A percentile compares a stretch with the other conserved stretches of the same genome.
Conservation (phyloP, 2,797 vertebrate genomes). For the Characodon lateralis region DNA sequence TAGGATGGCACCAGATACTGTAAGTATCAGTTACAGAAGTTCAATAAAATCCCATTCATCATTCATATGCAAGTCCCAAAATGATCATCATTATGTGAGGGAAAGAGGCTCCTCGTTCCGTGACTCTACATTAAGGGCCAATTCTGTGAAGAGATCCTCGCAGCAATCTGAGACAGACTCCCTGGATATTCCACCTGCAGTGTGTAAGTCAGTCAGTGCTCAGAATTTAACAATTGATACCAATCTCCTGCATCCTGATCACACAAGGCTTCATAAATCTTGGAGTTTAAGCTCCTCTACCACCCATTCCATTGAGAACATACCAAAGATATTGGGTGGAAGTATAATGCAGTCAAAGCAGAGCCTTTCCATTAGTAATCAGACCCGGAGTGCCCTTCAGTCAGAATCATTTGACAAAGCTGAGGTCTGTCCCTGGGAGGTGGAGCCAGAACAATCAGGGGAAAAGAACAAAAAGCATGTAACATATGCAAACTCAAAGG, state of each 20-base stretch:
- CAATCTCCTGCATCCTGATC: slow-evolving; percentile 78
- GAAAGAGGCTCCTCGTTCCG: slow-evolving; percentile 67
- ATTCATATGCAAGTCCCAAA: slow-evolving; percentile 79
- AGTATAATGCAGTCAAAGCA: slow-evolving; percentile 57
- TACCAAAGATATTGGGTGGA: slow-evolving; percentile 59
- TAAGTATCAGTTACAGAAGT: slow-evolving; percentile 71
- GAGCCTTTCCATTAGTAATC: slow-evolving; percentile 74
- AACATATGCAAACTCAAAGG: slow-evolving; percentile 80
- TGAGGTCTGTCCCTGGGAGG: slow-evolving; percentile 74
- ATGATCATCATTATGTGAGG: slow-evolving; percentile 74
- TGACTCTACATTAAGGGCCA: slow-evolving; percentile 75
- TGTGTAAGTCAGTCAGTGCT: slow-evolving; percentile 91
- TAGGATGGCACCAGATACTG: slow-evolving; percentile 54
- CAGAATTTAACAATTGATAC: slow-evolving; percentile 86
- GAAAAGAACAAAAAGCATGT: slow-evolving; percentile 82
- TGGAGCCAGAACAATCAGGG: slow-evolving; percentile 49
- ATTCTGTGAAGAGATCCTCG: slow-evolving; percentile 53
- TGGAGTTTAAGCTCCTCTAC: slow-evolving; percentile 80
- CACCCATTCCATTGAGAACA: slow-evolving; percentile 74
- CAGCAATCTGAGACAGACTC: slow-evolving; percentile 82
- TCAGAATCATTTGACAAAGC: slow-evolving; percentile 76
- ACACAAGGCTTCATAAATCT: slow-evolving; percentile 87
- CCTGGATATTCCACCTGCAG: slow-evolving; percentile 78
- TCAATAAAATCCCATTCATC: slow-evolving; percentile 72
- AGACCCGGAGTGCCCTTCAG: slow-evolving; percentile 76